Evolutionary conservation across 2,888 invertebrate genomes (phyloP).

Genomic region (Slavum lentiscoides): DNA sequence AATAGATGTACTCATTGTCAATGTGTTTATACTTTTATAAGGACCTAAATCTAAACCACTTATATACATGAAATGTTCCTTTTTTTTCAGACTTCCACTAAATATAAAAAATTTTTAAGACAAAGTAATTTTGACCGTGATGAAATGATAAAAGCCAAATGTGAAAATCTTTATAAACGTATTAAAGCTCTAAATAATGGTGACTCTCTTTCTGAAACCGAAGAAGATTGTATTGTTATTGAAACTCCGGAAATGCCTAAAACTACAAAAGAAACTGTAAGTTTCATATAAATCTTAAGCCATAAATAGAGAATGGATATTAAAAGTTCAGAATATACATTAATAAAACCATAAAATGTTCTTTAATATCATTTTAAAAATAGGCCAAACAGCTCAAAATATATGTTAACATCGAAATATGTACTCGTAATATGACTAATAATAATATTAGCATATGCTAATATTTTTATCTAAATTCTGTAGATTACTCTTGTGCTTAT

Average conservation of each 20-base stretch:
- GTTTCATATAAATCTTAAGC: neutral
- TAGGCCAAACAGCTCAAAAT: too few relatives aligned
- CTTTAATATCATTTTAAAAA: too few relatives aligned
- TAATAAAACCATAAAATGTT: too few relatives aligned
- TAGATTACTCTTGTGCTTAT: too few relatives aligned
- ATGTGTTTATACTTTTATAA: neutral
- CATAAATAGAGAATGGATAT: too few relatives aligned
- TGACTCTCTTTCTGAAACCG: neutral
- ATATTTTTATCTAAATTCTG: too few relatives aligned
- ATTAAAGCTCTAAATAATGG: neutral
- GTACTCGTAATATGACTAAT: too few relatives aligned
- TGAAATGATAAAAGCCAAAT: neutral
- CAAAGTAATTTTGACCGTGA: slow-evolving; percentile 17
- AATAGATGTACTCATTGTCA: neutral
- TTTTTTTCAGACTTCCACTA: slow-evolving; percentile 5
- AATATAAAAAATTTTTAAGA: slow-evolving; percentile 26
- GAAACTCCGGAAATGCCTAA: neutral
- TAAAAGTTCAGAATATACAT: too few relatives aligned
- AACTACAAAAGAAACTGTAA: slow-evolving; percentile 21
- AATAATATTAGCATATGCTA: too few relatives aligned
- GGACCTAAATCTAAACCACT: neutral
- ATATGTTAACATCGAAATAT: too few relatives aligned
- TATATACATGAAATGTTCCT: neutral
- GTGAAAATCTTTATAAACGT: slow-evolving; percentile 1
- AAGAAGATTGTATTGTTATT: neutral